A percentile compares a stretch with the other conserved stretches of the same genome.
phyloP scores from a whole-genome alignment of 2,113 vertebrate species.

The Saccopteryx leptura region DNA sequence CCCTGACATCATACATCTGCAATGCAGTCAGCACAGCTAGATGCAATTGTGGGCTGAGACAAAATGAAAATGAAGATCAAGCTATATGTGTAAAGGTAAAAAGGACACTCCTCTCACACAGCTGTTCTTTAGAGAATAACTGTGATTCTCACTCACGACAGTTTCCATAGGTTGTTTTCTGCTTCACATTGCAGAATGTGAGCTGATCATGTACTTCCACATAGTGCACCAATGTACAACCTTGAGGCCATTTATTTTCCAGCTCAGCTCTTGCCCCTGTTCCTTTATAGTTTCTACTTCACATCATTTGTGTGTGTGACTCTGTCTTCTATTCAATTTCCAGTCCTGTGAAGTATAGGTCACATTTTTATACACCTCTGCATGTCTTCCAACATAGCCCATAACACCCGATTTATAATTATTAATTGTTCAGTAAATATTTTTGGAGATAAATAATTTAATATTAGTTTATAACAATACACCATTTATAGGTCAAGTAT shows the following conservation, averaged over 20 bases:
- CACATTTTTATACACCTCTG: not conserved
- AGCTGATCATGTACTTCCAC: not conserved
- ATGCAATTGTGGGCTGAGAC: not conserved
- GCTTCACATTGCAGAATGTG: not conserved
- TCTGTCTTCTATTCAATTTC: not conserved
- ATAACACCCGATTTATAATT: not conserved
- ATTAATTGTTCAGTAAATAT: conserved; percentile 4
- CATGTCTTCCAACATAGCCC: not conserved
- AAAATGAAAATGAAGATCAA: not conserved
- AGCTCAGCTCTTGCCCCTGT: not conserved
- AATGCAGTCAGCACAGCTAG: not conserved
- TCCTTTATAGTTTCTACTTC: not conserved
- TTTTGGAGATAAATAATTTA: not conserved
- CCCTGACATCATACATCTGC: not conserved
- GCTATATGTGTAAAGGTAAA: not conserved
- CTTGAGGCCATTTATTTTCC: not conserved
- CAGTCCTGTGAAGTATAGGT: not conserved
- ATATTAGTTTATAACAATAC: too few relatives aligned
- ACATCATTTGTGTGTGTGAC: not conserved
- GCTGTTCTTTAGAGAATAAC: not conserved
- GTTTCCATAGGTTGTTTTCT: not conserved
- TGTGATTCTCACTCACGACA: not conserved
- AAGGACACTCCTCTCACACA: not conserved
- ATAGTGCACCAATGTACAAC: too few relatives aligned
- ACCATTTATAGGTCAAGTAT: too few relatives aligned